phyloP scores from a whole-genome alignment of 2,113 vertebrate species.

The Turdus rufiventris region DNA sequence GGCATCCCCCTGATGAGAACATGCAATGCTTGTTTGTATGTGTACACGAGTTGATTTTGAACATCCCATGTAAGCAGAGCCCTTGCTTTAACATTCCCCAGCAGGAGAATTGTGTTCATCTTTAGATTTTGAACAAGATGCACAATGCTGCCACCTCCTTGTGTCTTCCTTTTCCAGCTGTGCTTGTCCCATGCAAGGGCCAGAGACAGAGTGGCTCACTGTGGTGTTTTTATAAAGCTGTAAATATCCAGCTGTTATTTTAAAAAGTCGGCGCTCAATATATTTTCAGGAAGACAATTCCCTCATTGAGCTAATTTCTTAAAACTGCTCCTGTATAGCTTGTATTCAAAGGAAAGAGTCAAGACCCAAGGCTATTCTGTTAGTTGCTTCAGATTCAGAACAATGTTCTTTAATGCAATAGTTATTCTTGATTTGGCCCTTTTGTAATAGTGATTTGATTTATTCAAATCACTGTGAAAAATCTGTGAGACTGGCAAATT shows the following conservation, averaged over 20 bases:
- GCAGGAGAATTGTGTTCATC: not conserved
- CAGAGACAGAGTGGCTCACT: not conserved
- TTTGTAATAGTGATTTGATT: not conserved
- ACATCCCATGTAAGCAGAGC: not conserved
- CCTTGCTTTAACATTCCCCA: not conserved
- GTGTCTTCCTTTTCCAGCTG: not conserved
- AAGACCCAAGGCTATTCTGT: not conserved
- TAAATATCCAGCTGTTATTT: not conserved
- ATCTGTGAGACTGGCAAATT: not conserved
- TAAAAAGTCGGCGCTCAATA: not conserved
- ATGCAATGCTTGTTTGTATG: not conserved
- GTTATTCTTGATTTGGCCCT: not conserved
- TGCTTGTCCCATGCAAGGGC: not conserved
- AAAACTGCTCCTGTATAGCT: not conserved
- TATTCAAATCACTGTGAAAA: constrained; percentile 11
- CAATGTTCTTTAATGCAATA: not conserved
- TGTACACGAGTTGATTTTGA: not conserved
- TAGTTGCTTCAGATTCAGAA: not conserved
- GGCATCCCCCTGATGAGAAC: not conserved
- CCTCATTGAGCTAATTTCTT: not conserved
- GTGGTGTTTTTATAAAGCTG: not conserved
- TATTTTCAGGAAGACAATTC: not conserved
- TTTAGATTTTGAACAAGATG: not conserved
- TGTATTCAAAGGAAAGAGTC: not conserved
- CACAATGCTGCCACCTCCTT: not conserved